Conservation (phyloP, 2,888 invertebrate genomes). For the Dexiosoma caninum region DNA sequence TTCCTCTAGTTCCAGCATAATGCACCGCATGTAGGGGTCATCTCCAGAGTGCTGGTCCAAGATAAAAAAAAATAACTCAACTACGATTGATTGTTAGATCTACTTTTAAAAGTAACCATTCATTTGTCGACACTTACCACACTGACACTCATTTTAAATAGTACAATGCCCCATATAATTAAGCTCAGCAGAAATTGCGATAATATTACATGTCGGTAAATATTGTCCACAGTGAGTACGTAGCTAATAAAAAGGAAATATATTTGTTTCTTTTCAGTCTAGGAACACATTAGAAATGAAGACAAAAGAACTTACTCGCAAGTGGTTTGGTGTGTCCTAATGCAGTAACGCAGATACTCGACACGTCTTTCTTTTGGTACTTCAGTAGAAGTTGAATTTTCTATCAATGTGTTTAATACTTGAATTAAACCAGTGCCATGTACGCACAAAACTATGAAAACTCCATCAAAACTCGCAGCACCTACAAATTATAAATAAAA, state of each 20-base stretch:
- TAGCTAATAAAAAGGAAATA: slow-evolving; percentile 64
- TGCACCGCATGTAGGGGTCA: no score
- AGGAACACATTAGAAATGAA: background rate
- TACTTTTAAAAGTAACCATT: no score
- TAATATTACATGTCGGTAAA: slow-evolving; percentile 70
- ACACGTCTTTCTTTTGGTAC: slow-evolving; percentile 69
- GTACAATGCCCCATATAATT: slow-evolving; percentile 68
- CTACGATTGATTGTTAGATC: no score
- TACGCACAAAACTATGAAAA: slow-evolving; percentile 70
- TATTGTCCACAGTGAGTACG: slow-evolving; percentile 66
- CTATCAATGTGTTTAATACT: slow-evolving; percentile 63
- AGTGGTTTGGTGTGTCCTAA: slow-evolving; percentile 70
- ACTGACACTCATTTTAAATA: slow-evolving; percentile 70
- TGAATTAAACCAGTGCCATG: slow-evolving; percentile 70
- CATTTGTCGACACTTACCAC: slow-evolving; percentile 64
- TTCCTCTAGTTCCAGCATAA: no score
- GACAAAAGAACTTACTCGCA: slow-evolving; percentile 6
- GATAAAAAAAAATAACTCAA: no score
- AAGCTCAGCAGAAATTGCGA: slow-evolving; percentile 72
- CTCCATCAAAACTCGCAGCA: slow-evolving; percentile 71
- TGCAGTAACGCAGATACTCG: slow-evolving; percentile 70
- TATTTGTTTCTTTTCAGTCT: background rate
- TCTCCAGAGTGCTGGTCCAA: no score
- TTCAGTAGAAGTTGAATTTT: slow-evolving; percentile 67
- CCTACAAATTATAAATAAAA: slow-evolving; percentile 59